Evolutionary conservation across 37 sponge, comb jelly and placozoan genomes (phyloP), one percentile per base, ranked within the genome.

Genomic region (Ianthella basta): DNA sequence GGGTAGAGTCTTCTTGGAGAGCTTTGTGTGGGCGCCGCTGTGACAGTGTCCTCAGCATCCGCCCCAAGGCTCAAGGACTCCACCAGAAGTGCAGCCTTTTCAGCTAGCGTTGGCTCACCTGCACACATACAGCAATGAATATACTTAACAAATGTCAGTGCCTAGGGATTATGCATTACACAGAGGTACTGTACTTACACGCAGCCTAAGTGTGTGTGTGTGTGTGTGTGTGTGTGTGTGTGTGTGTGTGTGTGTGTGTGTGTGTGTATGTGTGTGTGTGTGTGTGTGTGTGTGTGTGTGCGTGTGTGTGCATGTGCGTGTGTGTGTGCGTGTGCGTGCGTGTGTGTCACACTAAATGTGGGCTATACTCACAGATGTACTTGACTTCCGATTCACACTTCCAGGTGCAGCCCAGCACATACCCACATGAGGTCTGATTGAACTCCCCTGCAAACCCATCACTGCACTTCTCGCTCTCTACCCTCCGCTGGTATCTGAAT

Each of bases 281-380:
- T 64, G 66, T 64, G 66, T 64, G 66, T 64, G 66, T 64, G 66
- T 64, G 66, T 64, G 66, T 64, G 66, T 64, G 66, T 64, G 66
- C 27, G 66, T 64, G 66, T 64, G 66, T 64, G 66, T 64, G 66
- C 27, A 30, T 64, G 66, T 64, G 66, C 27, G 70, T 13, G 32
- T 69, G 70, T 13, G 70, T 69, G 70, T 13, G 32, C 27, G 1
- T 30, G 34, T 69, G 32, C 33, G 2, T 69, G 70, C 70, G 6
- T 69, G 70, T 30, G 70, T 69, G 34, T 1, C 13, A 10, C 13
- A 61, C 4, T 2, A 61, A 12, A 61, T 13, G 4, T 61, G 25
- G 2, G 2, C 25, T 24, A 1, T 13, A 69, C 70, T 69, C 35
- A 69, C 70, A 69, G 4, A 69, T 69, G 6, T 69, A 69, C 34